Percentiles rank a stretch among this genome's conserved stretches.
phyloP scores from a whole-genome alignment of 2,113 vertebrate genomes.

The Orcinus orca region DNA sequence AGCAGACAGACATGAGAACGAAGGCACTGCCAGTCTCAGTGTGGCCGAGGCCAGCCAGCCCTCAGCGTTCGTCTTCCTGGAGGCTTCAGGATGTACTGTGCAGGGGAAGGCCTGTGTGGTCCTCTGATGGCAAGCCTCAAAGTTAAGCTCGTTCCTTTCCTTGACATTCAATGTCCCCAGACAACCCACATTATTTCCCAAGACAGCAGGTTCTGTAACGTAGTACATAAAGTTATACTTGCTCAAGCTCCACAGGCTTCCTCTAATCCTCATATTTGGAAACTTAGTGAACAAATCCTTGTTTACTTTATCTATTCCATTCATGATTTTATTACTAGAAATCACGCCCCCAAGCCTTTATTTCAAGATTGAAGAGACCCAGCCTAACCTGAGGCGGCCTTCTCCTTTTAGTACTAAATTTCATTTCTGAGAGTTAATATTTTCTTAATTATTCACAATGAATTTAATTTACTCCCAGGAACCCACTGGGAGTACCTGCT shows the following conservation, averaged over 20 bases:
- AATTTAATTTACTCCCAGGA: background rate
- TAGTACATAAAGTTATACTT: background rate
- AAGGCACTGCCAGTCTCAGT: background rate
- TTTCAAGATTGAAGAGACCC: background rate
- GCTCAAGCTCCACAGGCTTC: background rate
- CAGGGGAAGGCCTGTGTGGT: background rate
- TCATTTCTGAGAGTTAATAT: background rate
- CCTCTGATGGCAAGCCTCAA: background rate
- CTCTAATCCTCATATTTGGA: background rate
- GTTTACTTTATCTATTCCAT: background rate
- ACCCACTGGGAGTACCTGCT: background rate
- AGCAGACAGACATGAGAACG: background rate
- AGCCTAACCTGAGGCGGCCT: background rate
- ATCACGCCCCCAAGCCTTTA: background rate
- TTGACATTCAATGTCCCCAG: background rate
- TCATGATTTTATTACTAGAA: conserved; percentile 27
- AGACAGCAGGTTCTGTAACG: background rate
- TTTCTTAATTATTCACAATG: background rate
- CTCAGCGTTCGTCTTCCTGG: fast-evolving
- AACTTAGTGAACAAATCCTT: background rate
- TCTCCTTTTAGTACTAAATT: background rate
- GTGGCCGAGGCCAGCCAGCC: too few relatives aligned
- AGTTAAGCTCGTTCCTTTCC: background rate
- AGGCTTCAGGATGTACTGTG: background rate
- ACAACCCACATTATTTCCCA: background rate